Percentiles rank a stretch among this genome's conserved stretches.
Evolutionary conservation across 2,113 vertebrate genomes (phyloP).

Genomic region (Thryonomys swinderianus): DNA sequence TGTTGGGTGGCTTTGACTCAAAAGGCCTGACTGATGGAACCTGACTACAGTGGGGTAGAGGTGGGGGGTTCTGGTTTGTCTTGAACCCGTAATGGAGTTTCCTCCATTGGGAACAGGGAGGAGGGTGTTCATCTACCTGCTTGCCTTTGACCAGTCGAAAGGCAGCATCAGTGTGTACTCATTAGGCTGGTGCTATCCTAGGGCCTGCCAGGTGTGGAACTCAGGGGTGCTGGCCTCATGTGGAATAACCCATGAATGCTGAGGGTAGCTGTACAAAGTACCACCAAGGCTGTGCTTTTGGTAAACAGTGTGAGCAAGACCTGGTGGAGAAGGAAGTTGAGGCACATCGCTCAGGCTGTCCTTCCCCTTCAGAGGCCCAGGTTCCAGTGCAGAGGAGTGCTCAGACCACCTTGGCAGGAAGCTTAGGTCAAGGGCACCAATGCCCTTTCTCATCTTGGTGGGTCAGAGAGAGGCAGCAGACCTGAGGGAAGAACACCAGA

Average conservation of each 20-base stretch:
- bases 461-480: neutral
- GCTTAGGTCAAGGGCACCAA: neutral
- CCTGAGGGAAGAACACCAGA: neutral
- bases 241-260: neutral
- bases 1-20: neutral
- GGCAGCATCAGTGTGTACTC: neutral
- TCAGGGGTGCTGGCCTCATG: neutral
- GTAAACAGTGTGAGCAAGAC: neutral
- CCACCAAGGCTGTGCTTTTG: neutral
- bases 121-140: neutral
- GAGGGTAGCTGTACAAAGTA: neutral
- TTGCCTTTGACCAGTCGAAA: neutral
- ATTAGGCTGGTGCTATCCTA: neutral
- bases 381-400: neutral
- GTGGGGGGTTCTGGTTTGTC: neutral
- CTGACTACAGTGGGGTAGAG: neutral
- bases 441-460: neutral
- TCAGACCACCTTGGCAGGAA: neutral
- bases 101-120: neutral
- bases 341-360: no score
- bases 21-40: neutral
- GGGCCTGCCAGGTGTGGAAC: neutral
- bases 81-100: neutral
- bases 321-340: neutral
- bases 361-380: neutral